A percentile compares a stretch with the other conserved stretches of the same genome.
phyloP scores from a whole-genome alignment of 2,797 vertebrate genomes.

The Chaetodon trifasciatus region DNA sequence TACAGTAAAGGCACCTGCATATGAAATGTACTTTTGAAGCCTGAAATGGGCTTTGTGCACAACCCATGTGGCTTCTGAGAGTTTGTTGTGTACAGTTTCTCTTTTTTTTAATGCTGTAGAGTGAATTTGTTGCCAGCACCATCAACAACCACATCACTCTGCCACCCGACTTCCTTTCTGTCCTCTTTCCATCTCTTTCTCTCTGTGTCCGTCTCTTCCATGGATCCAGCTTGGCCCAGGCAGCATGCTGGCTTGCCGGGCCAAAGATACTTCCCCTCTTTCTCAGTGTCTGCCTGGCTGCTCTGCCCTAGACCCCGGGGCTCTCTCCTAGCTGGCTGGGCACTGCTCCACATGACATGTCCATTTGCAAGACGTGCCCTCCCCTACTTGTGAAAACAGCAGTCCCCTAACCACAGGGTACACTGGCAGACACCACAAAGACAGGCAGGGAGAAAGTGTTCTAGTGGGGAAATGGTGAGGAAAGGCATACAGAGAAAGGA shows the following conservation, averaged over 20 bases:
- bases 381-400: slow-evolving; percentile 54
- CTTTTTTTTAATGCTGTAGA: slow-evolving; percentile 3
- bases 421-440: slow-evolving; percentile 31
- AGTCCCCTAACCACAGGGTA: slow-evolving; percentile 57
- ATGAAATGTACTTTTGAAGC: slow-evolving; percentile 5
- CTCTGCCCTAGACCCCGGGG: slow-evolving; percentile 55
- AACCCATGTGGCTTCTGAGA: not conserved
- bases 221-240: slow-evolving; percentile 51
- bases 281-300: slow-evolving; percentile 57
- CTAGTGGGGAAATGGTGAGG: not conserved
- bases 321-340: slow-evolving; percentile 63
- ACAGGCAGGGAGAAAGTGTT: not conserved
- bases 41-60: not conserved
- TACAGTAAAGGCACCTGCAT: not conserved
- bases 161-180: slow-evolving; percentile 18
- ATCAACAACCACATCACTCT: slow-evolving; percentile 16
- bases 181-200: slow-evolving; percentile 30
- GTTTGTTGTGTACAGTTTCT: slow-evolving; percentile 1
- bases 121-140: slow-evolving; percentile 24
- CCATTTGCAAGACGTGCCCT: slow-evolving; percentile 71
- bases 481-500: not conserved
- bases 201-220: slow-evolving; percentile 35
- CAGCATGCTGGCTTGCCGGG: slow-evolving; percentile 41
- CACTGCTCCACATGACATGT: slow-evolving; percentile 71
- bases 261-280: slow-evolving; percentile 67